Evolutionary conservation across 1,140 invertebrate genomes (phyloP), one percentile per base, ranked within the genome.

Genomic region (Arctopsyche grandis): DNA sequence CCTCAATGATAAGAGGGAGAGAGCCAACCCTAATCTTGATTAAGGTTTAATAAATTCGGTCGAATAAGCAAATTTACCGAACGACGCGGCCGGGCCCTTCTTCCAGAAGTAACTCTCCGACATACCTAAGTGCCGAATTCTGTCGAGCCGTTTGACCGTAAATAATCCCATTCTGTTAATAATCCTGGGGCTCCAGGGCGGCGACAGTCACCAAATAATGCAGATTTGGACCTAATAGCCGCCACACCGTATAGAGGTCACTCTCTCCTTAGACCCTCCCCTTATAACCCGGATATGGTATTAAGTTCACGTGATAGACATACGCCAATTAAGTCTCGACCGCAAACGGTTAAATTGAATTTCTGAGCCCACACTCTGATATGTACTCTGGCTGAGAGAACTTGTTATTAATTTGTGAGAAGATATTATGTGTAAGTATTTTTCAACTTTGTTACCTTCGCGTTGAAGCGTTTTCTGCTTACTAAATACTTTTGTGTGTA

Each of bases 81-180:
- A 52, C 48, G 48, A 10, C 16, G 10, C 10, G 16, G 4, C 12
- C 48, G 10, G 63, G 9, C 22, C 24, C 21, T 26, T 66, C 63
- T 66, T 66, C 63, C 24, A 66, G 22, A 19, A 9, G 63, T 66
- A 12, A 66, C 19, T 66, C 19, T 66, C 7, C 9, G 22, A 12
- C 5, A 9, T 29, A 29, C 74, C 69, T 82, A 75, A 82, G 80
- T 82, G 80, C 75, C 78, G 71, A 82, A 78, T 82, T 77, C 80
- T 82, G 80, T 82, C 38, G 58, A 78, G 29, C 78, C 74, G 58
- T 82, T 82, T 82, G 80, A 79, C 80, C 80, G 78, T 82, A 77
- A 77, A 79, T 82, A 82, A 82, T 48, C 80, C 78, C 52, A 56
- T 78, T 79, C 58, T 63, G 75, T 52, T 66, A 76, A 79, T 79